Evolutionary conservation across 2,797 vertebrate species (phyloP).

Genomic region (Sebastes hubbsi): DNA sequence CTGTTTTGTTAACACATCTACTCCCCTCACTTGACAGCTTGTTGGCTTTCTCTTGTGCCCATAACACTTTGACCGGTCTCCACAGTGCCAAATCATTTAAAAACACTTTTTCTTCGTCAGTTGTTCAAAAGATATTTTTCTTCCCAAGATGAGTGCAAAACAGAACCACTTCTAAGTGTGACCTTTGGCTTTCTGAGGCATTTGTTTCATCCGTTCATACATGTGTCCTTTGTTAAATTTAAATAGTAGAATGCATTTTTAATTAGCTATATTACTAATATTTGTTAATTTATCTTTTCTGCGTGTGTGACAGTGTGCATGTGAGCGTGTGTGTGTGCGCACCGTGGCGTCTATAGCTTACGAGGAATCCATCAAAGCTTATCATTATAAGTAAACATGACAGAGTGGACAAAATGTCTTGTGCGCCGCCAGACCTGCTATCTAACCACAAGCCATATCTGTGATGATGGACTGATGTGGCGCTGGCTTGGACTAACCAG

Average conservation of each 20-base stretch:
- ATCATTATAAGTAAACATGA: constrained; percentile 86
- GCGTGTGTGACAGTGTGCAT: background rate
- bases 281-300: constrained; percentile 10
- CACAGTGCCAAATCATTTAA: background rate
- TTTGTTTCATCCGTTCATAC: background rate
- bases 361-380: constrained; percentile 82
- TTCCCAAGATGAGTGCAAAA: background rate
- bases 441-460: constrained; percentile 81
- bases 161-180: background rate
- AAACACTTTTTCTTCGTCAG: constrained; percentile 5
- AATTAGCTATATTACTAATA: background rate
- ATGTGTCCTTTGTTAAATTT: background rate
- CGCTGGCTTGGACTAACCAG: constrained; percentile 73
- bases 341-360: constrained; percentile 66
- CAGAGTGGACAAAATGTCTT: constrained; percentile 84
- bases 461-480: constrained; percentile 83
- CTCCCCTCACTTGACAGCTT: constrained; percentile 35
- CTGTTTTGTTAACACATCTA: constrained; percentile 14
- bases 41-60: constrained; percentile 1
- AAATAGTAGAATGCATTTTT: background rate
- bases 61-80: background rate
- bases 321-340: background rate
- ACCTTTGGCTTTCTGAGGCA: background rate
- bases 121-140: background rate
- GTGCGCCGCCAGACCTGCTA: constrained; percentile 77